Percentiles rank a stretch among this genome's conserved stretches.
These are phyloP conservation scores for Grus americana DNA, from an alignment of 2,113 vertebrate genomes.

Conservation along the genomic window DNA sequence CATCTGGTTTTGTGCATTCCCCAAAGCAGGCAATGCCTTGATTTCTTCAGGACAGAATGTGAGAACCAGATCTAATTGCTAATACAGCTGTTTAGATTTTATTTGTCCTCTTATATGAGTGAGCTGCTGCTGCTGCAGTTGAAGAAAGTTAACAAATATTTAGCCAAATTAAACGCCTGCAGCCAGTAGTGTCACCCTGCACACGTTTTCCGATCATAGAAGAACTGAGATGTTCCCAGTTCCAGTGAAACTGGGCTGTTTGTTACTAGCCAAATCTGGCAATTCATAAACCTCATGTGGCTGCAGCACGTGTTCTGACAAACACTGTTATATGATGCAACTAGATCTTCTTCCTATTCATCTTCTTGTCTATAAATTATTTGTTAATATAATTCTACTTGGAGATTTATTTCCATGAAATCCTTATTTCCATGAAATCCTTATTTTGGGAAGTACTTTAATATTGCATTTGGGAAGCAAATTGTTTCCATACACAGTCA, in stretches of 20 bases:
- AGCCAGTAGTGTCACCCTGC: not conserved
- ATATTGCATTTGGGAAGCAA: not conserved
- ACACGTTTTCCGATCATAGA: not conserved
- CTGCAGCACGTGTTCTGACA: not conserved
- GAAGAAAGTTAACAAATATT: not conserved
- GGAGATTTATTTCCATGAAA: not conserved
- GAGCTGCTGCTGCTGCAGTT: not conserved
- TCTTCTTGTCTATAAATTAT: not conserved
- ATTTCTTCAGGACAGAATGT: not conserved
- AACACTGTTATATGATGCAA: not conserved
- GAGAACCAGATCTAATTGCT: not conserved
- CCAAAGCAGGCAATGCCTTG: not conserved
- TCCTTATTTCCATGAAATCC: not conserved
- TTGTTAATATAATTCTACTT: not conserved
- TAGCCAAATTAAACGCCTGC: not conserved
- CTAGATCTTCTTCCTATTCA: not conserved
- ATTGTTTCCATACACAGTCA: not conserved
- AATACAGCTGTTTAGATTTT: not conserved
- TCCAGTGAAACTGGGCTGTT: not conserved
- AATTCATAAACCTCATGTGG: not conserved
- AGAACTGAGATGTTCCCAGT: not conserved
- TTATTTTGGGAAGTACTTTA: not conserved
- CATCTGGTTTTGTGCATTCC: not conserved
- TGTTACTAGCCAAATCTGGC: not conserved
- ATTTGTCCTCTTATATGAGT: not conserved